phyloP scores from a whole-genome alignment of 2,888 invertebrate species.

The Aporophyla nigra region DNA sequence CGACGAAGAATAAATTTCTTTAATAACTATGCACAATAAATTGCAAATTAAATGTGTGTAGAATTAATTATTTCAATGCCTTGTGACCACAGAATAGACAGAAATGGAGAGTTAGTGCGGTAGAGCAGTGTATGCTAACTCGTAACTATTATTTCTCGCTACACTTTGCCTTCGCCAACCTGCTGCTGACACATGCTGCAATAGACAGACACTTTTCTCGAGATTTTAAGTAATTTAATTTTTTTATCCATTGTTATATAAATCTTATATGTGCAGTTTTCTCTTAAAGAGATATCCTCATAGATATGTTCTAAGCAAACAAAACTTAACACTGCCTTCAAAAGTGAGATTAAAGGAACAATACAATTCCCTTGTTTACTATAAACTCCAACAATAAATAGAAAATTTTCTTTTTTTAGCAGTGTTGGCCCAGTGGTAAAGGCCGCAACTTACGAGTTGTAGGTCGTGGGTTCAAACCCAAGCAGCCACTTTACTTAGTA shows the following conservation, averaged over 20 bases:
- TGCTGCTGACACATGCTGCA: neutral
- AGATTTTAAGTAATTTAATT: neutral
- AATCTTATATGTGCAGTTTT: neutral
- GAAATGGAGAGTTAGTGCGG: slow-evolving; percentile 10
- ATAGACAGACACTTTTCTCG: neutral
- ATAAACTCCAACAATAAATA: neutral
- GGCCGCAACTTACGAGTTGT: too few relatives aligned
- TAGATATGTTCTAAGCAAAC: neutral
- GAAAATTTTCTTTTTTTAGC: neutral
- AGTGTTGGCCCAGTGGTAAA: too few relatives aligned
- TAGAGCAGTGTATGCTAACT: neutral
- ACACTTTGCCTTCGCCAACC: neutral
- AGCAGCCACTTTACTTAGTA: too few relatives aligned
- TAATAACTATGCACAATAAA: slow-evolving; percentile 46
- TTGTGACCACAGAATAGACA: slow-evolving; percentile 18
- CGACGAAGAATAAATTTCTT: slow-evolving; percentile 43
- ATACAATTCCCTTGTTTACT: neutral
- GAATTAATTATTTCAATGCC: slow-evolving; percentile 54
- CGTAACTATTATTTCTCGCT: too few relatives aligned
- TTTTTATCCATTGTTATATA: neutral
- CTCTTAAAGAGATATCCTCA: neutral
- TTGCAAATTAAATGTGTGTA: slow-evolving; percentile 55
- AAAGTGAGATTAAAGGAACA: too few relatives aligned
- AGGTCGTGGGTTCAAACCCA: too few relatives aligned
- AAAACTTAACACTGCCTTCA: neutral